Base-by-base conservation (phyloP, 2,797 vertebrate species). In the Microctenopoma steveboyesi region DNA sequence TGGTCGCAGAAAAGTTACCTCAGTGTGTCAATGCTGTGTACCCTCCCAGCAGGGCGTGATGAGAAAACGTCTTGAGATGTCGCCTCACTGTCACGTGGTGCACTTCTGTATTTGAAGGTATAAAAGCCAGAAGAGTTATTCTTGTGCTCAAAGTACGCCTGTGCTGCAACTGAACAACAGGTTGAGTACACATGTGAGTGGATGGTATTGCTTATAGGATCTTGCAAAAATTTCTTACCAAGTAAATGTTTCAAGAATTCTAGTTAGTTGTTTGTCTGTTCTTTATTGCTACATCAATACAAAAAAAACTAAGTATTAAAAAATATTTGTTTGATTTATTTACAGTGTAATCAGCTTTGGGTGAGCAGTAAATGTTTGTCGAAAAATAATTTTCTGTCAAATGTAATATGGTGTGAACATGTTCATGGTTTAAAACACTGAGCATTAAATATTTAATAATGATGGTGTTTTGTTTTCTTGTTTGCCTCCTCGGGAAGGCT, bases 91-190 rank as follows among this genome's bases (percentile, higher is more conserved):
- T 93, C 94, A 94, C 86, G 60, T 93, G 93, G 77, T 83, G 0
- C 2, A 80, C 86, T 94, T 94, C 90, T 86, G 81, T 84, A 60
- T 91, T 91, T 7, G n/a, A 72, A 40, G 81, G 89, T 94, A 94
- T 94, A 94, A 90, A 92, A 88, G 84, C 57, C 12, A 2, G 16
- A 27, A 6, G 64, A 81, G 91, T 79, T 94, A 94, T 93, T 93
- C 85, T 93, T 79, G 92, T 86, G 79, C 84, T 61, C 75, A 73
- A 52, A 81, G 56, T 18, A 6, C 0, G 49, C 0, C 18, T 25
- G 68, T 59, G 77, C 52, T 58, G 58, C 60, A 1, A 28, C 64
- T 5, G 69, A 76, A 37, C 54, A 71, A 35, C 61, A 71, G 57
- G 59, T 53, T 48, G 58, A 60, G 56, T 42, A 11, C n/a, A 10